Percentiles rank a stretch among this genome's conserved stretches.
phyloP scores from a whole-genome alignment of 2,797 vertebrate genomes.

The Lepus oiostolus region DNA sequence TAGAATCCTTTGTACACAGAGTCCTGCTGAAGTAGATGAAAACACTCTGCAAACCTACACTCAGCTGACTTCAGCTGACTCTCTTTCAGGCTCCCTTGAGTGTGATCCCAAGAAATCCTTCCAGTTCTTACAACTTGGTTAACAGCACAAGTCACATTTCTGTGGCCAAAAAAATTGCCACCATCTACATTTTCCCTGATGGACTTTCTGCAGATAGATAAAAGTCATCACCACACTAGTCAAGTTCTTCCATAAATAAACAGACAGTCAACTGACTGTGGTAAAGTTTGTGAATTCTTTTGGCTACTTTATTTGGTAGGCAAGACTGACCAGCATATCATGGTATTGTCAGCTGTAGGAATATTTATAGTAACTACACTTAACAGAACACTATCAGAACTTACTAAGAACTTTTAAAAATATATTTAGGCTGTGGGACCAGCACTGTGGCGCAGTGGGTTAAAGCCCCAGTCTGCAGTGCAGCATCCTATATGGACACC shows the following conservation, averaged over 20 bases:
- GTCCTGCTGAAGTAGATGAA: slow-evolving; percentile 32
- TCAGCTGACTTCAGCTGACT: background rate
- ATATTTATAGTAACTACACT: slow-evolving; percentile 76
- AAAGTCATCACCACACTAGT: slow-evolving; percentile 36
- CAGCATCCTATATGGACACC: no score
- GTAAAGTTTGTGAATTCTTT: slow-evolving; percentile 68
- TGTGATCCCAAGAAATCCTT: background rate
- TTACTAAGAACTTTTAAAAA: slow-evolving; percentile 36
- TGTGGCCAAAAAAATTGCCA: background rate
- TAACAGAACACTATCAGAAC: slow-evolving; percentile 61
- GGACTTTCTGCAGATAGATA: slow-evolving; percentile 13
- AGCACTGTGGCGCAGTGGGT: no score
- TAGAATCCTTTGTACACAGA: slow-evolving; percentile 37
- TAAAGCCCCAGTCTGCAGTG: no score
- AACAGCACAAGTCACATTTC: slow-evolving; percentile 63
- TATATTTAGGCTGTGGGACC: background rate
- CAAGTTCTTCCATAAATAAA: slow-evolving; percentile 69
- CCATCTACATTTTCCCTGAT: background rate
- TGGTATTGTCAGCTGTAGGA: slow-evolving; percentile 66
- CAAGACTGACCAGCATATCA: slow-evolving; percentile 54
- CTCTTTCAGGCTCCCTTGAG: background rate
- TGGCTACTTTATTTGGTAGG: slow-evolving; percentile 66
- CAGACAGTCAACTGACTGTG: slow-evolving; percentile 50
- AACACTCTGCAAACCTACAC: background rate
- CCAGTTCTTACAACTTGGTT: slow-evolving; percentile 39